These are phyloP conservation scores for Austrofundulus limnaeus DNA, from an alignment of 2,113 vertebrate species.

Conservation along the genomic window DNA sequence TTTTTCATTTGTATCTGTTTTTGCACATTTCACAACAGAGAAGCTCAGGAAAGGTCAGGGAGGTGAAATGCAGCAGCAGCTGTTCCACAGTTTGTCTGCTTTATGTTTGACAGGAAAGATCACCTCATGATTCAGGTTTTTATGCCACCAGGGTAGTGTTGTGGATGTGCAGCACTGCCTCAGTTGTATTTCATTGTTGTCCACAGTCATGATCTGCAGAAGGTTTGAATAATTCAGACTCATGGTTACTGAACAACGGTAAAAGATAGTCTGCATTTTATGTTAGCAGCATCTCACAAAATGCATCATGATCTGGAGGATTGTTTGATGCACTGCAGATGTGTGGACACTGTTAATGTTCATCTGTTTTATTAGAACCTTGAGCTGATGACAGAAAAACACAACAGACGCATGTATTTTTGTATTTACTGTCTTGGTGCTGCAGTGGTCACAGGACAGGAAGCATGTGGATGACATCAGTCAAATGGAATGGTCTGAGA, in stretches of 20 bases:
- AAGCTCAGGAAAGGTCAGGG: neutral
- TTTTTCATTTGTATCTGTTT: neutral
- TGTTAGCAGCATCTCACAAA: neutral
- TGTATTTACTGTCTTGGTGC: constrained; percentile 14
- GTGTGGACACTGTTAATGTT: neutral
- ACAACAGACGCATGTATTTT: constrained; percentile 26
- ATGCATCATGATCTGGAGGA: neutral
- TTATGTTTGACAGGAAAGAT: constrained; percentile 8
- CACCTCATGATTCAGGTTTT: constrained; percentile 1
- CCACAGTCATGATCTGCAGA: neutral
- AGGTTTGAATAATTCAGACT: neutral
- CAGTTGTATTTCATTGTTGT: constrained; percentile 16
- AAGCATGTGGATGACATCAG: constrained; percentile 43
- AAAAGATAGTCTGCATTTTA: neutral
- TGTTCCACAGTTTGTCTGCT: neutral
- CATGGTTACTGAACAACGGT: neutral
- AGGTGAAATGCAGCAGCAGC: neutral
- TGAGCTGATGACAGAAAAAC: neutral
- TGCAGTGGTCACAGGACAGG: constrained; percentile 38
- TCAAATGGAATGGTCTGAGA: constrained; percentile 55
- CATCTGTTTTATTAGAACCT: neutral
- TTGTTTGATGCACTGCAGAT: neutral
- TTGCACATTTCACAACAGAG: neutral
- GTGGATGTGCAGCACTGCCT: neutral
- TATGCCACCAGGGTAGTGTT: constrained; percentile 12